Evolutionary conservation across 2,888 invertebrate genomes (phyloP), one percentile per base, ranked within the genome.

Genomic region (Antitype chi): DNA sequence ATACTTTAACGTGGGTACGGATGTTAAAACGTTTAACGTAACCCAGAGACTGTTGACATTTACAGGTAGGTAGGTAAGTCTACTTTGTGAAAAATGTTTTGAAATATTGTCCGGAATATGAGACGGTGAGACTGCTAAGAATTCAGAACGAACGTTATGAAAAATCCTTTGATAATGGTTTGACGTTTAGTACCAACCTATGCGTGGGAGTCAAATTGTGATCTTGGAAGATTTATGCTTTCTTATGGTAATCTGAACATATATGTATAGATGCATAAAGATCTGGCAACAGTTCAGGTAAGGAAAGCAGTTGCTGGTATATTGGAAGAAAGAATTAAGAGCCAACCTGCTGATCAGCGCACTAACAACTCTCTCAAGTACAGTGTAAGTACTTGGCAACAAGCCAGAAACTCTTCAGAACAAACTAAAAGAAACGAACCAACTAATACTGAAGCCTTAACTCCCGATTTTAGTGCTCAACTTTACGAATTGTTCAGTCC

Each of bases 21-120:
- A 87, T 77, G 85, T 82, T 66, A 52, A 72, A 86, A 78, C 72
- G 81, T 78, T 81, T 83, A 78, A 76, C 73, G 59, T 74, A 62
- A 80, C 78, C 59, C 49, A 62, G 63, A 25, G 38, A 72, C 67
- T 60, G 79, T 78, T 85, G 77, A 80, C 74, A 79, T 82, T 78
- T 75, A 23, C 76, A 63, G 62, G 73, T 60, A 57, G 62, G 75
- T 60, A 57, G 67, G 28, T 38, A 62, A 72, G 49, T 75, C 53
- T 73, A 66, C 67, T 76, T 69, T 62, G 80, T 53, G 68, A 53
- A 80, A 32, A 80, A 77, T 72, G 67, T 81, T 85, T 71, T 80
- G 55, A 73, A 83, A 83, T 85, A 76, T 85, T 74, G 75, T 70
- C n/a, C n/a, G 62, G 57, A 73, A 76, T 80, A 76, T 77, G 62